phyloP scores from a whole-genome alignment of 1,140 invertebrate species.

The Monochamus saltuarius region DNA sequence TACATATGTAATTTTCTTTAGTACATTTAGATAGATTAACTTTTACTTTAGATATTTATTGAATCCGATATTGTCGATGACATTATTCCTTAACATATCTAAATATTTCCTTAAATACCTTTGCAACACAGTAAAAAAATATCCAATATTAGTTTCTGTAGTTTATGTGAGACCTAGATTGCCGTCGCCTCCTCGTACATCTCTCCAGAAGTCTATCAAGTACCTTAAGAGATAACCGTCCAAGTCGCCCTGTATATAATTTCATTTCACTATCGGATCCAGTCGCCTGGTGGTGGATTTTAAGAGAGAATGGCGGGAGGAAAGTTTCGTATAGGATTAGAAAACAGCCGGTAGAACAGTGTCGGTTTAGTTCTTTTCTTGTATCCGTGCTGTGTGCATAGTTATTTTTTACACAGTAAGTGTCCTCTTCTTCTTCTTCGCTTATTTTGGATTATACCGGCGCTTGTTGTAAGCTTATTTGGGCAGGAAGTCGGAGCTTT shows the following conservation, averaged over 20 bases:
- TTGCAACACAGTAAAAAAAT: no score
- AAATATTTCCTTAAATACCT: no score
- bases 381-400: conserved; percentile 36
- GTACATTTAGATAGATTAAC: no score
- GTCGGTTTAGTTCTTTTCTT: conserved; percentile 36
- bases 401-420: conserved; percentile 30
- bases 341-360: conserved; percentile 33
- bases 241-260: conserved; percentile 14
- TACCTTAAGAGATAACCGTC: no score
- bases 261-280: conserved; percentile 20
- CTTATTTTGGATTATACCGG: conserved; percentile 10
- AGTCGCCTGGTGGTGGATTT: conserved; percentile 35
- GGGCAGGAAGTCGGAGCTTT: conserved; percentile 5
- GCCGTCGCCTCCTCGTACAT: no score
- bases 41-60: no score
- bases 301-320: conserved; percentile 35
- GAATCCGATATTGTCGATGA: no score
- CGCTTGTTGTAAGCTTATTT: neutral
- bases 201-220: no score
- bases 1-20: no score
- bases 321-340: conserved; percentile 38
- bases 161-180: no score
- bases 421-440: conserved; percentile 24
- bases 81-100: no score
- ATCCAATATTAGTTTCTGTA: no score